Percentiles rank a stretch among this genome's conserved stretches.
Conservation (phyloP, 2,113 vertebrate genomes). For the Myrmecobius fasciatus region DNA sequence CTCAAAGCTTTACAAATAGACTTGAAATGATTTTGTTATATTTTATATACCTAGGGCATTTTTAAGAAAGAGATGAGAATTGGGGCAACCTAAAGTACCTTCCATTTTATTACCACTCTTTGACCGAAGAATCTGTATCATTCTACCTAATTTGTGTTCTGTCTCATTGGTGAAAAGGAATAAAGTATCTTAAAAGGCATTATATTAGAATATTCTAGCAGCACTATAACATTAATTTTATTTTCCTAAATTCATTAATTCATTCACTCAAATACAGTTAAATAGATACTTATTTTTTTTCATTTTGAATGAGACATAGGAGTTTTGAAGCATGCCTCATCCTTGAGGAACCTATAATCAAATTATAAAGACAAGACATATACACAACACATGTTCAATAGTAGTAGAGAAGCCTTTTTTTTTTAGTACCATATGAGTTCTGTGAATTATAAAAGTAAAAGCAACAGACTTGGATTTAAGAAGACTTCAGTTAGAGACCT, state of each 20-base stretch:
- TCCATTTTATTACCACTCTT: not conserved
- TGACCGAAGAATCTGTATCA: not conserved
- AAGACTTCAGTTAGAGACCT: not conserved
- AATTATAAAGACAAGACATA: not conserved
- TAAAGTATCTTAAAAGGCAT: not conserved
- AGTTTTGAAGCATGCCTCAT: not conserved
- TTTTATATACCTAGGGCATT: constrained; percentile 42
- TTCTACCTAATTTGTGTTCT: constrained; percentile 23
- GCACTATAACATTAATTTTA: constrained; percentile 19
- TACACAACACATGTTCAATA: not conserved
- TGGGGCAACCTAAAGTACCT: constrained; percentile 1
- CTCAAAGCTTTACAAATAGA: constrained; percentile 34
- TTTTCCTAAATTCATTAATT: constrained; percentile 14
- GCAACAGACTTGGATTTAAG: not conserved
- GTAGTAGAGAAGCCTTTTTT: not conserved
- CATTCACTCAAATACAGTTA: not conserved
- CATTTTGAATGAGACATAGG: not conserved
- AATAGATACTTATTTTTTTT: not conserved
- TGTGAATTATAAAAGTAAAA: not conserved
- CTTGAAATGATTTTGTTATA: constrained; percentile 52
- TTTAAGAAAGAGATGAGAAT: constrained; percentile 16
- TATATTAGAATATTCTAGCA: not conserved
- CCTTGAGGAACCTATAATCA: not conserved
- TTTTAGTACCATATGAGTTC: not conserved
- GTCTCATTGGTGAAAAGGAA: not conserved